Evolutionary conservation across 2,797 vertebrate genomes (phyloP), one percentile per base, ranked within the genome.

Genomic region (Sebastes dallii): DNA sequence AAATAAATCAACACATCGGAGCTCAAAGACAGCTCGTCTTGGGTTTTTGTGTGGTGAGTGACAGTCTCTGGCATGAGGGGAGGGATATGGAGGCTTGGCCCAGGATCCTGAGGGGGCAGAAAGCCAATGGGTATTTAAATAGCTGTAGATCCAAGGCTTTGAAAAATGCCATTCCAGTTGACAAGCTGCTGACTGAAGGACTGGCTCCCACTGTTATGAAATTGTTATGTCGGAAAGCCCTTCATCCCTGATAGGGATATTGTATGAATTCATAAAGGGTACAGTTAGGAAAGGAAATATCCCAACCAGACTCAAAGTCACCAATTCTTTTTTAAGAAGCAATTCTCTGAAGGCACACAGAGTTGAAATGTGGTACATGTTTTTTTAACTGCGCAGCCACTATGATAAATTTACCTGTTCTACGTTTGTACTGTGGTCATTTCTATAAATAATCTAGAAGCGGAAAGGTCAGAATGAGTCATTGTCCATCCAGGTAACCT

Each of bases 81-180:
- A 71, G 34, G 80, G 81, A 78, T 75, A 42, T 34, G 20, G 54
- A 84, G 66, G 68, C 67, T 88, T 73, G 59, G 60, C 72, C 67
- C 30, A 8, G 71, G 52, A 81, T 85, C 84, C 68, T 66, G 27
- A 84, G 79, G 78, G 84, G 76, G 76, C 86, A 75, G 24, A 32
- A 75, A 76, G 82, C 80, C 86, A 78, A 77, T 71, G 80, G 82
- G 82, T 86, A 76, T 92, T 90, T 91, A 86, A 93, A 91, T 82
- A 84, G 77, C 81, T 82, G 80, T 62, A 81, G 59, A 89, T 83
- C 81, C 79, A 42, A 24, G 67, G 71, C 81, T 91, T 89, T 81
- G 81, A 88, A 89, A 90, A 62, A 46, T 79, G 83, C 75, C 83
- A 80, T 81, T 88, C 67, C 54, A 74, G 59, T 72, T 91, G 90